Evolutionary conservation across 1,140 invertebrate species (phyloP), one percentile per base, ranked within the genome.

Genomic region (Araneus ventricosus): DNA sequence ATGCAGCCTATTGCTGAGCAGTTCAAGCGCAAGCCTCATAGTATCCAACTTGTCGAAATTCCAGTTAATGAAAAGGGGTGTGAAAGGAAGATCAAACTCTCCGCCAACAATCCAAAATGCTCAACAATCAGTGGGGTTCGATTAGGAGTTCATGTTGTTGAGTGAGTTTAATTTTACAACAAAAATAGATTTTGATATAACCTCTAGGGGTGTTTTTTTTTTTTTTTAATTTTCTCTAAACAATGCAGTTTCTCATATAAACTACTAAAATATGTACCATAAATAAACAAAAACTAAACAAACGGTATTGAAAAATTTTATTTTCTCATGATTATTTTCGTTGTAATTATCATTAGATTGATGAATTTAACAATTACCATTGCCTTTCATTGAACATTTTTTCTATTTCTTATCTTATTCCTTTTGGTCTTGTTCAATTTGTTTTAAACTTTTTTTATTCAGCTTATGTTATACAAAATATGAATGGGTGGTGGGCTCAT

Each of bases 1-100:
- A 96, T 97, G 96, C 96, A 97, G 93, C 97, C 97, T 2, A 95
- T 97, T 52, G 96, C 95, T 93, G 96, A 96, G 95, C 96, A 96
- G 30, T 95, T 96, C 20, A 95, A 96, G 95, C 94, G 94, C 34
- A 95, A 95, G 91, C 97, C 97, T 90, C 97, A 98, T 95, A 98
- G 97, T 59, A 98, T 98, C 92, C 96, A 97, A 90, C 95, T 98
- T 59, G 97, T 98, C 4, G 97, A 98, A 95, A 97, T 98, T 94
- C 97, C 97, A 86, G 94, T 95, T 7, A 95, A 95, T 24, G 95
- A 95, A 20, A 96, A 96, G 95, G 96, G 94, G 94, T 94, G 57
- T 45, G 75, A 94, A 88, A 95, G 96, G 52, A 80, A 96, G 94
- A 97, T 97, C 67, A 97, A 97, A 95, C 94, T 97, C 67, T 96